phyloP scores from a whole-genome alignment of 1,140 invertebrate genomes.

The Maniola jurtina region DNA sequence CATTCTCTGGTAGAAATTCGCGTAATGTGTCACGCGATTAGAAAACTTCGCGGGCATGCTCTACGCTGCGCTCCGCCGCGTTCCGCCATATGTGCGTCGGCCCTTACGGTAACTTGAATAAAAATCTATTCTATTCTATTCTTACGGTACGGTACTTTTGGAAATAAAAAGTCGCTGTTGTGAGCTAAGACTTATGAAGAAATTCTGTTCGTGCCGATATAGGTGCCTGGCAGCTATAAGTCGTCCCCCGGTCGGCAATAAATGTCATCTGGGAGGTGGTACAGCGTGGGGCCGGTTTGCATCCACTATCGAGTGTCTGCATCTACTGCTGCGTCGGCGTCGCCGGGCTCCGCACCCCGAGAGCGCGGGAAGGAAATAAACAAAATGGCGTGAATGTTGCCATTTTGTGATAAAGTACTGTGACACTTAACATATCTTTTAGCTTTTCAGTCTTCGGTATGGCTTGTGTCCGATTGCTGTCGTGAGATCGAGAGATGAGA shows the following conservation, averaged over 20 bases:
- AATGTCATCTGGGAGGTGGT: slow-evolving; percentile 55
- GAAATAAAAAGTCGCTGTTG: not conserved
- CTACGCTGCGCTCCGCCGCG: too few relatives aligned
- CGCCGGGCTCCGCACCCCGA: not conserved
- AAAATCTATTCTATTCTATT: too few relatives aligned
- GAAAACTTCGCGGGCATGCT: too few relatives aligned
- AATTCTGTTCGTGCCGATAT: slow-evolving; percentile 46
- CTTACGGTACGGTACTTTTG: too few relatives aligned
- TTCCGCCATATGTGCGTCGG: too few relatives aligned
- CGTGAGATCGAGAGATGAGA: too few relatives aligned
- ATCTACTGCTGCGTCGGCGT: slow-evolving; percentile 51
- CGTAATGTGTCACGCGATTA: too few relatives aligned
- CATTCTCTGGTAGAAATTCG: too few relatives aligned
- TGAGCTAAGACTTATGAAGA: slow-evolving; percentile 31
- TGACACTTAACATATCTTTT: not conserved
- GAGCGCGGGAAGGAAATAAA: not conserved
- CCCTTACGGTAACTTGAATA: too few relatives aligned
- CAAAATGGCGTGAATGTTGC: not conserved
- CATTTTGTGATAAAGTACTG: slow-evolving; percentile 16
- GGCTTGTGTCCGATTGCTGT: too few relatives aligned
- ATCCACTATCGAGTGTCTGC: slow-evolving; percentile 60
- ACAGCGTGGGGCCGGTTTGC: slow-evolving; percentile 47
- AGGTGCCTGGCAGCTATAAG: slow-evolving; percentile 41
- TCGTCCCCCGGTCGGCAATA: slow-evolving; percentile 59
- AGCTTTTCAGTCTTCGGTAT: too few relatives aligned